A percentile compares a stretch with the other conserved stretches of the same genome.
phyloP scores from a whole-genome alignment of 2,888 invertebrate genomes.

The Myathropa florea region DNA sequence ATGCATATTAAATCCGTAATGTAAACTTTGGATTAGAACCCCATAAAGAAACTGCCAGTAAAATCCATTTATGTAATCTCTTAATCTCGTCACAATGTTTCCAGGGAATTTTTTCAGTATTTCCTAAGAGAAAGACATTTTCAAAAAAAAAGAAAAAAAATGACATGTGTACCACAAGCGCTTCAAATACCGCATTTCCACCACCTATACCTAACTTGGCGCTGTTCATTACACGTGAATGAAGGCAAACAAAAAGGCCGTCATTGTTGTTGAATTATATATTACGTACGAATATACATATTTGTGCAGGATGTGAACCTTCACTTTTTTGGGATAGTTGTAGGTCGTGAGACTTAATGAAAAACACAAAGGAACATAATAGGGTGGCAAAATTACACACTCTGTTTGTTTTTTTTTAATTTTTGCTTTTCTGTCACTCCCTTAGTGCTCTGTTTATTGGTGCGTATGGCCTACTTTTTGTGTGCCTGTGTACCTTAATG shows the following conservation, averaged over 20 bases:
- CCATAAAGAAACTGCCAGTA: conserved; percentile 24
- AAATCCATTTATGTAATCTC: conserved; percentile 59
- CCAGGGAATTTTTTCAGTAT: conserved; percentile 28
- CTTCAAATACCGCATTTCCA: conserved; percentile 42
- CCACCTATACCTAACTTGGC: conserved; percentile 9
- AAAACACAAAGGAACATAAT: conserved; percentile 45
- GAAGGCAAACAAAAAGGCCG: conserved; percentile 8
- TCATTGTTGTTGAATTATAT: conserved; percentile 34
- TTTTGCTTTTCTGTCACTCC: conserved; percentile 26
- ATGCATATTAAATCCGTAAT: conserved; percentile 27
- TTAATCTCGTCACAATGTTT: conserved; percentile 51
- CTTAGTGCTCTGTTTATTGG: conserved; percentile 59
- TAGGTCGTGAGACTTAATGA: conserved; percentile 60
- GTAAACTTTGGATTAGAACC: conserved; percentile 39
- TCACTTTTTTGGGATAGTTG: conserved; percentile 47
- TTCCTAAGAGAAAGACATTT: conserved; percentile 28
- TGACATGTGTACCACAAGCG: conserved; percentile 30
- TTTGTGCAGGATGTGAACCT: conserved; percentile 38
- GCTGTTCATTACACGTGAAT: conserved; percentile 4
- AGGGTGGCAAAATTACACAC: conserved; percentile 65
- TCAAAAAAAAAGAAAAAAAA: conserved; percentile 18
- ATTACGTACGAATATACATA: not conserved
- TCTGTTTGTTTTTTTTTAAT: conserved; percentile 34
- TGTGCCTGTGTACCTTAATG: conserved; percentile 38
- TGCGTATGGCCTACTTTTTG: conserved; percentile 67